These are phyloP conservation scores for Clanis bilineata DNA, from an alignment of 2,888 invertebrate genomes.

Conservation along the genomic window DNA sequence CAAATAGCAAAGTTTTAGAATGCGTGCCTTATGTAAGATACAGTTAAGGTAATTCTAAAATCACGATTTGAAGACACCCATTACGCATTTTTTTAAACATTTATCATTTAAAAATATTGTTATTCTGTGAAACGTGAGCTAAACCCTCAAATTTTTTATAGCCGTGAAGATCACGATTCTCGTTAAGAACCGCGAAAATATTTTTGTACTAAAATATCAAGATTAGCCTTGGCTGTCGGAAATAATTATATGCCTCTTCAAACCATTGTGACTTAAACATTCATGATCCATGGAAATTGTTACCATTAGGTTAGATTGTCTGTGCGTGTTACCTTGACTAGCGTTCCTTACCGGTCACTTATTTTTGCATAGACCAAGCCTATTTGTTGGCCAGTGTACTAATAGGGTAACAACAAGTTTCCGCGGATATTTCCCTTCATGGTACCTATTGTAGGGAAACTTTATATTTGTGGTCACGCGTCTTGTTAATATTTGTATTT, in stretches of 20 bases:
- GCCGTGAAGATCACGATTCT: conserved; percentile 39
- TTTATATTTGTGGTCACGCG: conserved; percentile 35
- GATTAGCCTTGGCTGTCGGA: conserved; percentile 56
- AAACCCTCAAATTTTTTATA: conserved; percentile 6
- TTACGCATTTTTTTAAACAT: not conserved
- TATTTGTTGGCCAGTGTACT: conserved; percentile 26
- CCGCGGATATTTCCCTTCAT: conserved; percentile 25
- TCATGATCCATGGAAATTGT: conserved; percentile 68
- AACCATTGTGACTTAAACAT: conserved; percentile 53
- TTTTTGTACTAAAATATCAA: conserved; percentile 31
- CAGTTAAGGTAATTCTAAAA: not conserved
- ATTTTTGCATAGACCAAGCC: conserved; percentile 37
- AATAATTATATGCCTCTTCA: conserved; percentile 48
- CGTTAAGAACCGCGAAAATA: conserved; percentile 30
- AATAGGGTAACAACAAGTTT: conserved; percentile 40
- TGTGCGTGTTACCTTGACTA: conserved; percentile 58
- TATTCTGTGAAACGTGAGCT: not conserved
- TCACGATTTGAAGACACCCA: not conserved
- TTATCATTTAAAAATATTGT: not conserved
- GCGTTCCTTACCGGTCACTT: conserved; percentile 44
- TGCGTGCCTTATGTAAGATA: no score
- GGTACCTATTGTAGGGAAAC: conserved; percentile 26
- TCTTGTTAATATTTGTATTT: conserved; percentile 46
- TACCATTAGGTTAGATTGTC: conserved; percentile 57
- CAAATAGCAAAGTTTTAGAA: not conserved